Evolutionary conservation across 92 coral and sea anemone genomes (phyloP), one percentile per base, ranked within the genome.

Genomic region (Porites lobata): DNA sequence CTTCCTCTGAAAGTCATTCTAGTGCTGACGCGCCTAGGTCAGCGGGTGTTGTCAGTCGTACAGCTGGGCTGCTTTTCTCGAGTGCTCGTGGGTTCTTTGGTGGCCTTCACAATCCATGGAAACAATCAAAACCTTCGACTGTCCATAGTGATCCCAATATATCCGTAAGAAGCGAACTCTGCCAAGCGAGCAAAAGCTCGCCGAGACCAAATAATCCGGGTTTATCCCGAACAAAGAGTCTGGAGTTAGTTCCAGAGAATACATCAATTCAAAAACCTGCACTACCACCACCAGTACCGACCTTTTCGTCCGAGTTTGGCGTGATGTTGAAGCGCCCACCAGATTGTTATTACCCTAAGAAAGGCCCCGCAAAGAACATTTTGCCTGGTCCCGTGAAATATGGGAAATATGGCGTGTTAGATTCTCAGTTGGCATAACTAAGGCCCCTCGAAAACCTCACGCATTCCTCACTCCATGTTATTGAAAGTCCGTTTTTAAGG

Each of bases 61-160:
- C 99, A 61, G 99, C 99, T 62, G 99, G 99, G 7, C 92, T 96
- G 15, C 93, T 96, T 63, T 96, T 96, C 88, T 92, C 80, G 68
- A 87, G 98, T 32, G 92, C 96, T 1, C 96, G 96, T 14, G 96
- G 96, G 69, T 90, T 93, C 70, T 56, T 93, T 0, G 91, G 88
- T 76, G 98, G 96, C 4, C 69, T 93, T 58, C 78, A 89, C 50
- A 89, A 94, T 72, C 79, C 88, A 4, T 83, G 90, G 85, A 79
- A 71, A 65, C 63, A 52, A 51, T 73, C 51, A 47, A 70, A 72
- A 14, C 79, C 90, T 4, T 26, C 77, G 6, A 80, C 89, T 72
- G 94, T 82, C 13, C 90, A 67, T 18, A 90, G 90, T 26, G 90
- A 94, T 68, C 90, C 87, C 20, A 24, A 50, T 50, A 68, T 84